A percentile compares a stretch with the other conserved stretches of the same genome.
Conservation (phyloP, 1,140 invertebrate species). For the Lepidurus packardi region DNA sequence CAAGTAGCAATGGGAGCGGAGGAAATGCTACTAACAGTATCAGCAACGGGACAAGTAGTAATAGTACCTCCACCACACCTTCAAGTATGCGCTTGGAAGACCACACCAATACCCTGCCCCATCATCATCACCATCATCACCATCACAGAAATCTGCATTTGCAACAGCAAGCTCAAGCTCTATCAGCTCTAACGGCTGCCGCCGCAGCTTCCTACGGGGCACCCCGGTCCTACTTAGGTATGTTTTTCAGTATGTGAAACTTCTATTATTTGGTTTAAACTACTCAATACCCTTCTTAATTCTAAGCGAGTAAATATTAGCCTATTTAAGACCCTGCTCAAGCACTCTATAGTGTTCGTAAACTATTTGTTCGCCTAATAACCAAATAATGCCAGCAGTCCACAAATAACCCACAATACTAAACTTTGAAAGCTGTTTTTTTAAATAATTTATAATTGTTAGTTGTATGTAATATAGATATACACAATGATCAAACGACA, state of each 20-base stretch:
- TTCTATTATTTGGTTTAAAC: neutral
- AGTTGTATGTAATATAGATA: no score
- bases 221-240: slow-evolving; percentile 28
- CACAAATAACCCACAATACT: no score
- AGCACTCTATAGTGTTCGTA: no score
- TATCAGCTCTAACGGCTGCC: slow-evolving; percentile 25
- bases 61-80: neutral
- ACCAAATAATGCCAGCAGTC: no score
- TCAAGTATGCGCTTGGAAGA: slow-evolving; percentile 4
- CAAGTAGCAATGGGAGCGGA: slow-evolving; percentile 13
- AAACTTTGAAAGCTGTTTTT: no score
- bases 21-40: neutral
- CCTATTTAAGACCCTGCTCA: no score
- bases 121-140: neutral
- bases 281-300: no score
- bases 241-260: slow-evolving; percentile 40
- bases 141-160: neutral
- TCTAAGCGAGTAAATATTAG: no score
- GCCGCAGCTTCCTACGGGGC: slow-evolving; percentile 31
- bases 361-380: no score
- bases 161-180: slow-evolving; percentile 17
- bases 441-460: no score
- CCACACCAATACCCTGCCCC: neutral
- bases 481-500: no score
- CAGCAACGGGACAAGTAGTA: neutral